phyloP scores from a whole-genome alignment of 2,797 vertebrate genomes.

The Cirrhinus mrigala region DNA sequence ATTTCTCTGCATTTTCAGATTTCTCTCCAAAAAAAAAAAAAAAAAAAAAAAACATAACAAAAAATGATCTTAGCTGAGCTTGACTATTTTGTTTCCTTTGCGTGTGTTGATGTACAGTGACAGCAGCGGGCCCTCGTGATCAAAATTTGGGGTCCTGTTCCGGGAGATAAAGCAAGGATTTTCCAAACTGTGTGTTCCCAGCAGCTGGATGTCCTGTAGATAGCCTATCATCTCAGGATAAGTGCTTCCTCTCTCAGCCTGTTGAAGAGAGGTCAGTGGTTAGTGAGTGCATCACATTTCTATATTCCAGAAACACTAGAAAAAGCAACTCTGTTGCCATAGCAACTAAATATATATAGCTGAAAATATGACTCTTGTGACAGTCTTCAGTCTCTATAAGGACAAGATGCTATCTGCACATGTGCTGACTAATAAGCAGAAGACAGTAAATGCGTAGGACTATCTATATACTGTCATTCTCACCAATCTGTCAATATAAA shows the following conservation, averaged over 20 bases:
- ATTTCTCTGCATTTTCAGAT: neutral
- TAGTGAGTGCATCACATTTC: constrained; percentile 52
- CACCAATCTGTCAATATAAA: constrained; percentile 34
- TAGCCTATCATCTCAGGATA: constrained; percentile 61
- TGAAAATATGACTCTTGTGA: neutral
- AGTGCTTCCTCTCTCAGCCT: constrained; percentile 63
- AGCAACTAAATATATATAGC: neutral
- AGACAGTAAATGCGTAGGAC: neutral
- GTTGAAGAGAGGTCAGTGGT: constrained; percentile 58
- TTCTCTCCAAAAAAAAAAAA: neutral
- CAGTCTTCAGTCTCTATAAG: neutral
- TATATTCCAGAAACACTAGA: constrained; percentile 55
- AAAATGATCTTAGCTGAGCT: constrained; percentile 2
- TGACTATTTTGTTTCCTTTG: constrained; percentile 19
- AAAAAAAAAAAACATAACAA: constrained; percentile 22
- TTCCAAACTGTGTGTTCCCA: constrained; percentile 71
- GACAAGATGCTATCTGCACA: neutral
- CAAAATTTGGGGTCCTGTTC: constrained; percentile 64
- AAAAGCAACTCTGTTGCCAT: neutral
- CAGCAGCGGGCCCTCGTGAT: constrained; percentile 37
- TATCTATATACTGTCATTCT: constrained; percentile 37
- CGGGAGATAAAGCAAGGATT: constrained; percentile 70
- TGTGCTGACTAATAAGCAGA: neutral
- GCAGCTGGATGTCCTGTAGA: constrained; percentile 65
- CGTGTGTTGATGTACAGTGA: constrained; percentile 49